Base-by-base conservation (phyloP, 2,113 vertebrate species). In the Triplophysa dalaica region DNA sequence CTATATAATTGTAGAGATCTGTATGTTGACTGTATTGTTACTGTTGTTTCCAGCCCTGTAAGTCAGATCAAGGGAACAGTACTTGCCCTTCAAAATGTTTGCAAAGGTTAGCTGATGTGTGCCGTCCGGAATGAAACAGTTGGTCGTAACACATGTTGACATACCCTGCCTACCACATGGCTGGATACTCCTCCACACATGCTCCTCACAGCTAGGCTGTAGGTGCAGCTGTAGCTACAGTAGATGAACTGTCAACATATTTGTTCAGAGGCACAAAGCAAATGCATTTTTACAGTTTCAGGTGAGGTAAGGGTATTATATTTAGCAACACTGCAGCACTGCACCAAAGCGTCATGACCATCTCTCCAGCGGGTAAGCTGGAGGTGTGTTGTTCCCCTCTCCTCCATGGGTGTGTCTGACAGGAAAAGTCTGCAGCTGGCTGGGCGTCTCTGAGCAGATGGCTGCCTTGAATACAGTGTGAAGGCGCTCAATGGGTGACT, bases 371-470 rank as follows among this genome's bases (percentile, higher is more conserved):
- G 79, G 87, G 69, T 85, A 83, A 88, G 87, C 69, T 85, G 85
- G 84, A 85, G 86, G 85, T 85, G 81, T 78, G 84, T 85, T 81
- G 85, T 85, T 75, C 74, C 76, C 67, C 73, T 84, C 24, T 50
- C 72, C 83, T 88, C 89, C 86, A 75, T 26, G 70, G 75, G 83
- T 78, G 81, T 85, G 84, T 89, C 85, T 91, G 87, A 90, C 89
- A 89, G 90, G 87, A 90, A 90, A 84, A 83, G 89, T 88, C 89
- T 86, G 79, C 87, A 87, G 87, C 89, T 92, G 92, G 90, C 89
- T 85, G 86, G 86, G 86, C 89, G 89, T 88, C 85, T 66, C 82
- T 64, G 86, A 92, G 88, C 92, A 93, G 93, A 94, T 94, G 93
- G 93, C 70, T 66, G 75, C 80, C 77, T 87, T 77, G 45, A 89